Evolutionary conservation across 2,888 invertebrate genomes (phyloP), one percentile per base, ranked within the genome.

Genomic region (Apodemia hepburni): DNA sequence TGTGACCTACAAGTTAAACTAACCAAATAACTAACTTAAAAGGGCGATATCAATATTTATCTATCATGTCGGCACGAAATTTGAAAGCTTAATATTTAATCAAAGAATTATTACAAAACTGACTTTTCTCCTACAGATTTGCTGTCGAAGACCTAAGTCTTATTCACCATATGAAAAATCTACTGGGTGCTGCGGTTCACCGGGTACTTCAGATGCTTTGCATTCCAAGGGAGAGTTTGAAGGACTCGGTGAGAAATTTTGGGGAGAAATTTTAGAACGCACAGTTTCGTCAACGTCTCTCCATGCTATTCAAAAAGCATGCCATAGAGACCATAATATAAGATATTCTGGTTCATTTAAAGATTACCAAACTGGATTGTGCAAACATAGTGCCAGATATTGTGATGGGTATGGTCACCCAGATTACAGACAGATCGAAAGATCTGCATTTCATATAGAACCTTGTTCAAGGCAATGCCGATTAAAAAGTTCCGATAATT

Each of bases 181-280:
- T 22, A 84, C 85, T 3, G 92, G 91, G 12, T 92, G 92, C 70
- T 92, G 92, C 73, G 84, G 89, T 12, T 92, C 92, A 4, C 79
- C 92, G 0, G 80, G 83, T 6, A 87, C 88, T 11, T 92, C 92
- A n/a, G 92, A 92, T 67, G 87, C 88, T 1, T 75, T 91, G 29
- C 87, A 88, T 65, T 87, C 89, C 18, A 92, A 92, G 68, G 93
- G 93, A 61, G 94, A 94, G 74, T 93, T 94, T 69, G 95, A 95
- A 75, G 94, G 94, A 0, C 86, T 94, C 0, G 94, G 94, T 18
- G 95, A 95, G 80, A 94, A 95, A 78, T 94, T 94, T 75, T 95
- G 95, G 95, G 95, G 95, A 29, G 96, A 96, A 87, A 96, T 96
- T 73, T 85, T 96, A 70, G 96, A 96, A 79, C 91, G 96, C 8